phyloP scores from a whole-genome alignment of 2,888 invertebrate species.

The Lapara coniferarum region DNA sequence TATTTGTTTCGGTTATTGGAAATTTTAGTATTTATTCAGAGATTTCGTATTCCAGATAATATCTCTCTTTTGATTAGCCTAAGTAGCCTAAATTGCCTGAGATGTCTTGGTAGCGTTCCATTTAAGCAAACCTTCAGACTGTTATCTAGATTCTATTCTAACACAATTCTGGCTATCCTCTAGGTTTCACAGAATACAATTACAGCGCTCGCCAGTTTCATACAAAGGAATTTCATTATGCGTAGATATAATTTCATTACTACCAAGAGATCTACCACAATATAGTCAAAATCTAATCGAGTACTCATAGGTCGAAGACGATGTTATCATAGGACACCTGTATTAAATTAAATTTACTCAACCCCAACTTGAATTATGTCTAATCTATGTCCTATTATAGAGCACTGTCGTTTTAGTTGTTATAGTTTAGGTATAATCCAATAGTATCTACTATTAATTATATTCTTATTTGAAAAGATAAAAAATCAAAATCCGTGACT shows the following conservation, averaged over 20 bases:
- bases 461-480: too few species aligned
- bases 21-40: neutral
- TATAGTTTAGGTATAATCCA: too few species aligned
- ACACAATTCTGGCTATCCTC: neutral
- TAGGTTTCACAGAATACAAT: neutral
- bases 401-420: too few species aligned
- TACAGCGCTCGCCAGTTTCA: neutral
- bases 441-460: too few species aligned
- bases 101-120: neutral
- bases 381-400: too few species aligned
- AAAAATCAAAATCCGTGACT: too few species aligned
- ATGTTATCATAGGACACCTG: neutral
- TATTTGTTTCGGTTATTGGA: neutral
- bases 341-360: neutral
- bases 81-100: neutral
- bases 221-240: conserved; percentile 14
- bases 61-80: neutral
- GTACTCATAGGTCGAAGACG: neutral
- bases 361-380: too few species aligned
- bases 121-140: neutral
- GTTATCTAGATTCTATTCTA: neutral
- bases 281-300: neutral
- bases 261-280: neutral
- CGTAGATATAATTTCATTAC: conserved; percentile 8
- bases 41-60: neutral